phyloP scores from a whole-genome alignment of 64 coral and sea anemone species.

The Dendrophyllia cribrosa region DNA sequence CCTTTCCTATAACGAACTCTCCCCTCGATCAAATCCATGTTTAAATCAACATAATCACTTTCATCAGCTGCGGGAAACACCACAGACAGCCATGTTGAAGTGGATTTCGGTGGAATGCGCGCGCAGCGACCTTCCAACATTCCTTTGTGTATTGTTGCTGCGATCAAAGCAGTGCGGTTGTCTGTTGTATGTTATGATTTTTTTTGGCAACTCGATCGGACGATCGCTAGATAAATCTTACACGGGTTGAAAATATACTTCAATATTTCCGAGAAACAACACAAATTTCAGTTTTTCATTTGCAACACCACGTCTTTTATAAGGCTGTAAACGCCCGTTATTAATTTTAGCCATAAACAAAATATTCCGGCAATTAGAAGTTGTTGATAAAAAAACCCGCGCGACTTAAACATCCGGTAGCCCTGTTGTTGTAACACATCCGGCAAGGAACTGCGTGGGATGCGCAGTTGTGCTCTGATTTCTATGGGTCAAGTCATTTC shows the following conservation, averaged over 20 bases:
- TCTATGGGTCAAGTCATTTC: not conserved
- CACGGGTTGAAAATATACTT: not conserved
- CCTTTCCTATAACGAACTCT: conserved; percentile 87
- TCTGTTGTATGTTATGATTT: conserved; percentile 14
- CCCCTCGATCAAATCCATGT: conserved; percentile 89
- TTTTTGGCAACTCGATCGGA: conserved; percentile 4
- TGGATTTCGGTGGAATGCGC: conserved; percentile 39
- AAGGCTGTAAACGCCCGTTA: too few relatives aligned
- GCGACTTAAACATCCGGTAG: not conserved
- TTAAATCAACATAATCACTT: conserved; percentile 56
- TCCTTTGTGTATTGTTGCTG: conserved; percentile 39
- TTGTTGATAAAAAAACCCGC: too few relatives aligned
- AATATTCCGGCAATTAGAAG: too few relatives aligned
- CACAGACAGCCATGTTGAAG: conserved; percentile 2
- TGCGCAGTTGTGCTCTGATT: not conserved
- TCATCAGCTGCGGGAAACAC: conserved; percentile 15
- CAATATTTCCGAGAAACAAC: not conserved
- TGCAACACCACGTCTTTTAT: too few relatives aligned
- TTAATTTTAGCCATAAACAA: too few relatives aligned
- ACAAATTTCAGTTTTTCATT: too few relatives aligned
- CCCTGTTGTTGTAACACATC: conserved; percentile 1
- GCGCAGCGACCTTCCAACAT: conserved; percentile 71
- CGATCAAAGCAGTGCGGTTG: not conserved
- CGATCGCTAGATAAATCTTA: not conserved
- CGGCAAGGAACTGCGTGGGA: not conserved